phyloP scores from a whole-genome alignment of 2,888 invertebrate species.

The Cryptocephalus moraei region DNA sequence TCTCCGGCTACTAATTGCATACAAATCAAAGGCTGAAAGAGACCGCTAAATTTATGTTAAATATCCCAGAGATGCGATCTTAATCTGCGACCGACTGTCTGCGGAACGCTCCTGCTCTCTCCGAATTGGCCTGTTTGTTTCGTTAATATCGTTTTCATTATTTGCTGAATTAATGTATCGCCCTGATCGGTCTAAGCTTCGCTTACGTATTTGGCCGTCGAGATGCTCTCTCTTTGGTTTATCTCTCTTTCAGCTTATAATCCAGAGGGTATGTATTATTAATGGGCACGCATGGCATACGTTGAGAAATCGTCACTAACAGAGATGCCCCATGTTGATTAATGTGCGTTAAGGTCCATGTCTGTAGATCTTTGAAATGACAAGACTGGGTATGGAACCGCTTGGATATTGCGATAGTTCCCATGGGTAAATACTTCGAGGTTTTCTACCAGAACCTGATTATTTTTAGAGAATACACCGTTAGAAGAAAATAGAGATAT shows the following conservation, averaged over 20 bases:
- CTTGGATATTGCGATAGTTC: too few relatives aligned
- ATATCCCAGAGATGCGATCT: constrained; percentile 28
- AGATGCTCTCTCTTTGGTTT: constrained; percentile 10
- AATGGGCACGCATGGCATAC: background rate
- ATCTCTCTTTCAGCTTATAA: constrained; percentile 6
- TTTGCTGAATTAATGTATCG: constrained; percentile 19
- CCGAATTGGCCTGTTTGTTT: constrained; percentile 29
- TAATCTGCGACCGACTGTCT: constrained; percentile 22
- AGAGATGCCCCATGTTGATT: too few relatives aligned
- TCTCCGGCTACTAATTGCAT: constrained; percentile 2
- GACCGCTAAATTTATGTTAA: constrained; percentile 22
- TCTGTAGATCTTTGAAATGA: too few relatives aligned
- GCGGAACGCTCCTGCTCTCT: constrained; percentile 1
- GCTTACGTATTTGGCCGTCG: constrained; percentile 12
- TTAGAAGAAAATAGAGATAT: too few relatives aligned
- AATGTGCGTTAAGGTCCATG: too few relatives aligned
- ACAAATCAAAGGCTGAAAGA: constrained; percentile 7
- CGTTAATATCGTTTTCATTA: constrained; percentile 22
- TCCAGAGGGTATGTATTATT: constrained; percentile 6
- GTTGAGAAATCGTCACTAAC: too few relatives aligned
- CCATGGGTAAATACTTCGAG: too few relatives aligned
- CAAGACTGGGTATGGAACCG: too few relatives aligned
- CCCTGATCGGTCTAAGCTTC: constrained; percentile 6
- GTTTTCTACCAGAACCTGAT: too few relatives aligned
- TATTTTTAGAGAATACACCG: too few relatives aligned